Conservation (phyloP, 2,113 vertebrate genomes). For the Pituophis catenifer region DNA sequence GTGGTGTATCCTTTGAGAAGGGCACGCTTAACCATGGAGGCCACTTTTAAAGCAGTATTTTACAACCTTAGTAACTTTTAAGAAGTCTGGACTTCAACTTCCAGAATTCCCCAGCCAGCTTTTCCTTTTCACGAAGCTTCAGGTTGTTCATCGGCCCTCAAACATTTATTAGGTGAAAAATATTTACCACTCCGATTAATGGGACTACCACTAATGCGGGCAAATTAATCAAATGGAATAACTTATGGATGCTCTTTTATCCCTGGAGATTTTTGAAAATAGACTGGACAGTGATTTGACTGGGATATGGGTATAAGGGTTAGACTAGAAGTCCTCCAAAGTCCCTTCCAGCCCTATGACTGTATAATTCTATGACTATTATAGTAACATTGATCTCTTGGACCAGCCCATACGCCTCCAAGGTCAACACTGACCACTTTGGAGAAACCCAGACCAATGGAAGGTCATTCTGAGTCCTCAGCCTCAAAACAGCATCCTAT, state of each 20-base stretch:
- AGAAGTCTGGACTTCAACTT: not conserved
- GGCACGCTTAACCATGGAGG: not conserved
- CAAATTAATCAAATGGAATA: not conserved
- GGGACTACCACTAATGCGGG: not conserved
- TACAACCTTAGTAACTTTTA: not conserved
- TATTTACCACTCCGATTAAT: not conserved
- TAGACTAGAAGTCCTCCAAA: not conserved
- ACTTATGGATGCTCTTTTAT: not conserved
- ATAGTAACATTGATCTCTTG: not conserved
- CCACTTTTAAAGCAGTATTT: not conserved
- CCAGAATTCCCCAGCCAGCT: not conserved
- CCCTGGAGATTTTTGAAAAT: not conserved
- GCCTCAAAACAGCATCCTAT: conserved; percentile 18
- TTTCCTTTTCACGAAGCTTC: not conserved
- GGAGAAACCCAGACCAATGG: not conserved
- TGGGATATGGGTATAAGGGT: not conserved
- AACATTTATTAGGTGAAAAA: not conserved
- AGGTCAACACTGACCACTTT: not conserved
- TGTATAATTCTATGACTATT: not conserved
- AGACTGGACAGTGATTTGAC: not conserved
- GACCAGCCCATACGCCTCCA: not conserved
- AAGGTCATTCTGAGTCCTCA: not conserved
- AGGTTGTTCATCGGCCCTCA: not conserved
- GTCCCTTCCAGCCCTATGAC: not conserved
- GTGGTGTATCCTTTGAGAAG: not conserved